Conservation (phyloP, 1,140 invertebrate species). For the Aphaenogaster ashmeadi region DNA sequence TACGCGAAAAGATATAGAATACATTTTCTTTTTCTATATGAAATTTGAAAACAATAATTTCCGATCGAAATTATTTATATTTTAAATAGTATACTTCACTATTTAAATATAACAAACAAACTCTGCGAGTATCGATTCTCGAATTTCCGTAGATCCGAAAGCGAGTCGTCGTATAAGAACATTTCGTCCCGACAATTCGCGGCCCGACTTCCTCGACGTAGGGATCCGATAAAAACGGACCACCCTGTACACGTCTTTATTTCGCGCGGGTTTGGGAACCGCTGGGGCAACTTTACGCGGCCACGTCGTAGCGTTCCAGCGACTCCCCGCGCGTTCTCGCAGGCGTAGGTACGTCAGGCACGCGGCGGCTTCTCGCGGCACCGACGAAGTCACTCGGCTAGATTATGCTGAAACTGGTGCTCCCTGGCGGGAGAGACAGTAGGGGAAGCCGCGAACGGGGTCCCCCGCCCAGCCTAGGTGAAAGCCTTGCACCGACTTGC, state of each 20-base stretch:
- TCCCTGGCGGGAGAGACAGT: conserved; percentile 64
- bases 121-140: not conserved
- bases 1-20: not conserved
- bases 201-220: not conserved
- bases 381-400: conserved; percentile 75
- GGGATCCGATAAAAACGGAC: not conserved
- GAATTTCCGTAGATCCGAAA: not conserved
- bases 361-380: conserved; percentile 60
- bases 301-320: conserved; percentile 44
- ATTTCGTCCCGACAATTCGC: not conserved
- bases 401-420: conserved; percentile 84
- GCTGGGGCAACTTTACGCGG: conserved; percentile 40
- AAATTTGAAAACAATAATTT: not conserved
- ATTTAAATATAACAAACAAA: not conserved
- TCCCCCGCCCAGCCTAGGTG: conserved; percentile 74
- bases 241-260: conserved; percentile 27
- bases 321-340: conserved; percentile 52
- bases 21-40: not conserved
- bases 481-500: conserved; percentile 77
- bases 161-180: not conserved
- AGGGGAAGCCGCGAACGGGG: conserved; percentile 53
- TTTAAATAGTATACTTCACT: not conserved
- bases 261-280: conserved; percentile 40
- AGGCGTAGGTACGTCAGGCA: conserved; percentile 65
- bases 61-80: not conserved